A percentile compares a stretch with the other conserved stretches of the same genome.
These are phyloP conservation scores for Stegana nigrithorax DNA, from an alignment of 2,888 invertebrate species.

Conservation along the genomic window DNA sequence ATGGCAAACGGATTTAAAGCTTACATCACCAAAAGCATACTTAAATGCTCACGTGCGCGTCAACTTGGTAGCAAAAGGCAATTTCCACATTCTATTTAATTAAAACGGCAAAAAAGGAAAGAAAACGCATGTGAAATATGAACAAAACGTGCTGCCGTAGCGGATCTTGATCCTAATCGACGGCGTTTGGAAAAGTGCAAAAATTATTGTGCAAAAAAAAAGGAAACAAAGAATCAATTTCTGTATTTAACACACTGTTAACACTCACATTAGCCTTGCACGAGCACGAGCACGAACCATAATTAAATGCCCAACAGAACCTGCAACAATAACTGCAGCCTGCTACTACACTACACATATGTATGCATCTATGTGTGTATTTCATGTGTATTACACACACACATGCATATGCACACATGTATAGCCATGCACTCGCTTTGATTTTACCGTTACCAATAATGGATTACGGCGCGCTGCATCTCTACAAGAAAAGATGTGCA, in stretches of 20 bases:
- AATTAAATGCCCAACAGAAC: too few relatives aligned
- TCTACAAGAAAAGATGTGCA: too few relatives aligned
- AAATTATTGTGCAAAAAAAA: not conserved
- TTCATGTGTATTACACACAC: too few relatives aligned
- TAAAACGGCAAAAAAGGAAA: conserved; percentile 5
- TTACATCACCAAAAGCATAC: conserved; percentile 39
- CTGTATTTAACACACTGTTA: conserved; percentile 57
- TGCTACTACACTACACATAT: too few relatives aligned
- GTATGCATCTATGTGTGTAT: too few relatives aligned
- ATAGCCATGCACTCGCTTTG: too few relatives aligned
- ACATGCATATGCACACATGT: too few relatives aligned
- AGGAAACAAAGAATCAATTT: conserved; percentile 17
- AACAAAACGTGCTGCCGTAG: conserved; percentile 58
- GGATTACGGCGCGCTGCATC: too few relatives aligned
- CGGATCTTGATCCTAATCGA: conserved; percentile 52
- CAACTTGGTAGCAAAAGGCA: not conserved
- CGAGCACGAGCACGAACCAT: conserved; percentile 28
- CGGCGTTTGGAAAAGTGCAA: not conserved
- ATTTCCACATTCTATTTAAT: too few relatives aligned
- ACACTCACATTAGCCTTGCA: conserved; percentile 63
- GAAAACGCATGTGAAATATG: conserved; percentile 52
- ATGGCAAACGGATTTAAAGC: conserved; percentile 41
- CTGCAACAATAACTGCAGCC: too few relatives aligned
- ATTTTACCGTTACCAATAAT: too few relatives aligned
- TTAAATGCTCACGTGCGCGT: conserved; percentile 19